A percentile compares a stretch with the other conserved stretches of the same genome.
phyloP scores from a whole-genome alignment of 2,888 invertebrate genomes.

The Mechanitis messenoides region DNA sequence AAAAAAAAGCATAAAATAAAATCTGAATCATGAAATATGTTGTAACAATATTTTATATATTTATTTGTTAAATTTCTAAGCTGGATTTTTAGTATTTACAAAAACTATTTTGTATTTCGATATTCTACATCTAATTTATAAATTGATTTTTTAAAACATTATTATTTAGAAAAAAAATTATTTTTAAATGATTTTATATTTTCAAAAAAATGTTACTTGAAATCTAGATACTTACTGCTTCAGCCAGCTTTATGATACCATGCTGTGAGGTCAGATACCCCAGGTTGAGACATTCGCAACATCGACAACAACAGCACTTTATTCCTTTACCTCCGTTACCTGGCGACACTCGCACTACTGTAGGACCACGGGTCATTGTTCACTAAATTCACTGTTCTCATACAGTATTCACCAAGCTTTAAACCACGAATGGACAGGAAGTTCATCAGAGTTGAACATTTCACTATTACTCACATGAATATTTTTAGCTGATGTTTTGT shows the following conservation, averaged over 20 bases:
- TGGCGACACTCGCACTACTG: conserved; percentile 65
- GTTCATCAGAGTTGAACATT: conserved; percentile 52
- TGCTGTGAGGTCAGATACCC: conserved; percentile 83
- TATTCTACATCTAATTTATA: too few relatives aligned
- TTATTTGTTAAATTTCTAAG: too few relatives aligned
- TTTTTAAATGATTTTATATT: background rate
- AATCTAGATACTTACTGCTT: conserved; percentile 79
- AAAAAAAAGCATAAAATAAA: background rate
- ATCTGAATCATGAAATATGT: too few relatives aligned
- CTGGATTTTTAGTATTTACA: too few relatives aligned
- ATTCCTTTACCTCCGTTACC: conserved; percentile 70
- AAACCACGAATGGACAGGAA: conserved; percentile 46
- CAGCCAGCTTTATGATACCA: conserved; percentile 84
- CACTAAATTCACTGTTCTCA: conserved; percentile 16
- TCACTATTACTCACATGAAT: conserved; percentile 64
- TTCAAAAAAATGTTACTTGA: too few relatives aligned
- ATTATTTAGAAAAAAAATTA: too few relatives aligned
- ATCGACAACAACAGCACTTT: conserved; percentile 84
- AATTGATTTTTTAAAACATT: background rate
- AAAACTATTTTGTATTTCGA: too few relatives aligned
- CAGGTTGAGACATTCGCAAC: conserved; percentile 87
- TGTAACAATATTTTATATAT: too few relatives aligned
- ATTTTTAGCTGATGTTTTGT: conserved; percentile 60
- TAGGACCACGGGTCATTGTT: conserved; percentile 66
- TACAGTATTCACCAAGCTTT: background rate